A percentile compares a stretch with the other conserved stretches of the same genome.
These are phyloP conservation scores for Salmo trutta DNA, from an alignment of 2,797 vertebrate species.

Conservation along the genomic window DNA sequence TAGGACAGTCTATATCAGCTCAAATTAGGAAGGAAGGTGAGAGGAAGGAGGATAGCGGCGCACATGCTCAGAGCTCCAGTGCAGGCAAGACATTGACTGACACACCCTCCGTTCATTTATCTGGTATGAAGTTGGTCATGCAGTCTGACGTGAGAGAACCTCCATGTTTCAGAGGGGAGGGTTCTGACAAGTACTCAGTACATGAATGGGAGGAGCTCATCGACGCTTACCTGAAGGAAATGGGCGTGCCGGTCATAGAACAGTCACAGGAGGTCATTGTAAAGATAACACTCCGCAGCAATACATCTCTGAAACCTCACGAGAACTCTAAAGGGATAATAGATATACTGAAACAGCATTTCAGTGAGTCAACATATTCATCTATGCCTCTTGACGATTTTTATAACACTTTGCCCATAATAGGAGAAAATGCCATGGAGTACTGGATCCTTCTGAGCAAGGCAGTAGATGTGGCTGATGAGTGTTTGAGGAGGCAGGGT, in stretches of 20 bases:
- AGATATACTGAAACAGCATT: no score
- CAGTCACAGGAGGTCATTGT: constrained; percentile 20
- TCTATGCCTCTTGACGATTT: no score
- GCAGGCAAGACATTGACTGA: constrained; percentile 6
- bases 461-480: no score
- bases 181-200: constrained; percentile 36
- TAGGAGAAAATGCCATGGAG: no score
- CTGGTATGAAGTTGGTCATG: constrained; percentile 35
- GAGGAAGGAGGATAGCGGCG: not conserved
- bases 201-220: constrained; percentile 39
- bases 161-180: constrained; percentile 36
- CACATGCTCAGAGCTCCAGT: constrained; percentile 17
- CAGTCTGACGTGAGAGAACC: constrained; percentile 36
- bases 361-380: no score
- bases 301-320: not conserved
- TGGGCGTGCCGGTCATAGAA: constrained; percentile 5
- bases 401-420: no score
- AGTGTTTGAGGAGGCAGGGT: no score
- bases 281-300: constrained; percentile 24
- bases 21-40: constrained; percentile 7
- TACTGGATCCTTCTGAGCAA: no score
- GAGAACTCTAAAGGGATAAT: constrained; percentile 1
- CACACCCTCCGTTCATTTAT: not conserved
- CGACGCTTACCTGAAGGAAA: constrained; percentile 36
- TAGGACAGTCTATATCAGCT: constrained; percentile 20